Evolutionary conservation across 2,888 invertebrate genomes (phyloP), one percentile per base, ranked within the genome.

Genomic region (Lutraria lutraria): DNA sequence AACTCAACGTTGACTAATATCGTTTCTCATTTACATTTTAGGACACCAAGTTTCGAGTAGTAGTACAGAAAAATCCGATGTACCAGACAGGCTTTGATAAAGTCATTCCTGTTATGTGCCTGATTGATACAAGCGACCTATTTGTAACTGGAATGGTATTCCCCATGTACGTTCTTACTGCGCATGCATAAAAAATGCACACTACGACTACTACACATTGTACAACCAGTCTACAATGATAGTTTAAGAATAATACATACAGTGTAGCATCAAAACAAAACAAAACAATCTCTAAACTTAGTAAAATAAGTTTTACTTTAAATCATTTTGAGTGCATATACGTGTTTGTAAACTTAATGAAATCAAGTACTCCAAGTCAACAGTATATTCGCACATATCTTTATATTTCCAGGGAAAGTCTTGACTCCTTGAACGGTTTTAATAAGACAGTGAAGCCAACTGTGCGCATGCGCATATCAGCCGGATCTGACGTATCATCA

Each of bases 91-190:
- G 93, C 25, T 63, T 60, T 52, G 93, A 93, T 85, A 92, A 92
- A 72, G 93, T 93, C 16, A 91, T 93, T 16, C 93, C 93, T 0
- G 89, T 93, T 31, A 92, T 93, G 91, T 93, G 93, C 68, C 52
- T 92, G 25, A 86, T 93, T 12, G 93, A 93, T 72, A 90, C 91
- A 0, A 84, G 89, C 4, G 93, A 93, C 76, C 90, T 93, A 29
- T n/a, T 85, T 4, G 92, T 93, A 0, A 88, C 89, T 12, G 83
- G 88, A 16, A 76, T 91, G 16, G 88, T 93, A 25, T 89, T 76
- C 83, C 93, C 93, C 10, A 88, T 86, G 93, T 93, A 87, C 87
- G 93, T 84, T 15, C 8, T n/a, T 12, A 63, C 25, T n/a, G 43
- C 43, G 43, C 43, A 43, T 43, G 43, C 43, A 8, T 43, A 43